Evolutionary conservation across 2,797 vertebrate genomes (phyloP), one percentile per base, ranked within the genome.

Genomic region (Semaprochilodus insignis): DNA sequence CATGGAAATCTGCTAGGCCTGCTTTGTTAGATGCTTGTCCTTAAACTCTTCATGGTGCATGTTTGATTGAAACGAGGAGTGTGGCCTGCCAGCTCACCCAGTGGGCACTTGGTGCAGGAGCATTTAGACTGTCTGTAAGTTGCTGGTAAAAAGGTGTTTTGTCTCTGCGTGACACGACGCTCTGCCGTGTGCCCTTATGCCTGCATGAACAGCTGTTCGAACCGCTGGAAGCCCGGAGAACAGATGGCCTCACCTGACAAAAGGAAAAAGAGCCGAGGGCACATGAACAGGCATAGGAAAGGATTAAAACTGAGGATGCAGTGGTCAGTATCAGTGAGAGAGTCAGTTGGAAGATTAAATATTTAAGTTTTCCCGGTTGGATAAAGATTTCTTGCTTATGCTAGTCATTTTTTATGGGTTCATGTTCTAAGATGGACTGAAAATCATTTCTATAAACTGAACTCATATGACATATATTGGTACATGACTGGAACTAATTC

Each of bases 161-260:
- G 89, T 85, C 90, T 90, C 87, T 78, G 85, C 82, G 60, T 90
- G 88, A 84, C 85, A 85, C 76, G 40, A 65, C 70, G 59, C 82
- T 74, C 69, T 67, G 57, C 87, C 25, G 72, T 54, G 85, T 83
- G 86, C 85, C 88, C 85, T 85, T 88, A 82, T 89, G 83, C 84
- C 86, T 82, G 87, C 74, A 80, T 75, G 80, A 89, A 87, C 90
- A 91, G 90, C 90, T 91, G 90, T 81, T 88, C 23, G 52, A 89
- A 90, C 90, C 88, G 27, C 90, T 91, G 90, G 90, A 89, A 87
- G 88, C 87, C 81, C 16, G 36, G 23, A 72, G 78, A 90, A 83
- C 90, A 91, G 89, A 91, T 91, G 90, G 88, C 82, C 31, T 65
- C 66, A 85, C 83, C 81, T 57, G 69, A 88, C 75, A 86, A 85